Evolutionary conservation across 2,113 vertebrate species (phyloP), one percentile per base, ranked within the genome.

Genomic region (Ciconia boyciana): DNA sequence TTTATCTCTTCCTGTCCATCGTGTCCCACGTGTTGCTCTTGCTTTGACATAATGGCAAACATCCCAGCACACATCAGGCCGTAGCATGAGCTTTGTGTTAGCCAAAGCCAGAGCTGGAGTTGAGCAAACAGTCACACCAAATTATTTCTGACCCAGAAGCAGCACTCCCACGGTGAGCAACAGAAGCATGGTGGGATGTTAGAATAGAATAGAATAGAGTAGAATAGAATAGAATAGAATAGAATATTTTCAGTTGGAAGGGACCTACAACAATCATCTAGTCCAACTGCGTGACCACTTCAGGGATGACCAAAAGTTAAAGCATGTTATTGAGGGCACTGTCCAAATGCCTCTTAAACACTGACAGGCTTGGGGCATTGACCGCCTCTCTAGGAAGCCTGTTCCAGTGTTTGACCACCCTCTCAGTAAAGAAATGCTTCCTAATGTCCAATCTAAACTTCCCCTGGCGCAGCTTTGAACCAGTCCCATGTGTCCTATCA

Each of bases 181-280:
- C 10, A 49, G 51, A 55, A 46, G 11, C 0, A 0, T 24, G 25
- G 41, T 52, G 39, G 46, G 55, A 36, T 32, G 5, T 14, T 8
- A 34, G 32, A 46, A 24, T 16, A 32, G 52, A 46, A 9, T 2
- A 46, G 44, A 18, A 24, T 5, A 48, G 74, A 22, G 22, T 2
- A 39, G 75, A 17, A 61, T 5, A 64, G 44, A 9, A 51, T 9
- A 34, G 36, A 6, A 34, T 9, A 51, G 26, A 48, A 39, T 20
- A 52, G 48, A 36, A 21, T 52, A 72, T 52, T 81, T 57, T 69
- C 16, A 43, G 24, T n/a, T 83, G 44, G 14, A 71, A 83, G 36
- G 15, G 16, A 26, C 16, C 43, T 69, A 36, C 5, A 25, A 19
- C 0, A 1, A 16, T 41, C 4, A 7, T 10, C n/a, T 68, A 31